Base-by-base conservation (phyloP, 1,140 invertebrate genomes). In the Brachionus paranguensis region DNA sequence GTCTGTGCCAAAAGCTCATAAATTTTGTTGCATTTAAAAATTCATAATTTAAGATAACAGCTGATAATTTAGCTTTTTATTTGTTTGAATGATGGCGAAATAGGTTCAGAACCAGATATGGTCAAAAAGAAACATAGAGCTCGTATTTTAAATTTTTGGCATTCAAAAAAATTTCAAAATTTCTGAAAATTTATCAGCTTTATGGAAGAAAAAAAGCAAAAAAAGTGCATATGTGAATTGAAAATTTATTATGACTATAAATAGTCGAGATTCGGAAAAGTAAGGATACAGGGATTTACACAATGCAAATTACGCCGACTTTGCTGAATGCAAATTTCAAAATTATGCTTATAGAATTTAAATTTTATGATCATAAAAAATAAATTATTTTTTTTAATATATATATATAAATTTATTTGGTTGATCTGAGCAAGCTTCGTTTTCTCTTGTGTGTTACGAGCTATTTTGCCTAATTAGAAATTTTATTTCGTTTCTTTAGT, bases 401-500 rank as follows among this genome's bases (percentile, higher is more conserved):
- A 27, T 24, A 60, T 60, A 60, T 24, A 60, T 60, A 60, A 27
- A 20, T 27, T 60, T 60, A 60, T 60, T 60, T 60, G 53, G 53
- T 60, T 60, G 53, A 60, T 60, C 53, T 24, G 53, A 60, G 53
- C 53, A 60, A 60, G 53, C 53, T 60, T 60, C 53, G 53, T 60
- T 60, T 60, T 60, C 17, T 60, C 53, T 60, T 20, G 20, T 60
- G 17, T 60, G 53, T 60, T 60, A 60, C 53, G 53, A 60, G 20
- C 53, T 60, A 60, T 60, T 60, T 60, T 60, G 53, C 53, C 53
- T 43, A 72, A 72, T 72, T 72, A 41, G 17, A 41, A 41, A 41
- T 72, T 72, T 72, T 72, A 41, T 72, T 72, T 72, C 68, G 68
- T 72, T 72, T 72, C 68, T 72, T 20, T 72, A 72, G 68, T 72